Conservation (phyloP, 2,797 vertebrate genomes). For the Lepilemur ruficaudatus region DNA sequence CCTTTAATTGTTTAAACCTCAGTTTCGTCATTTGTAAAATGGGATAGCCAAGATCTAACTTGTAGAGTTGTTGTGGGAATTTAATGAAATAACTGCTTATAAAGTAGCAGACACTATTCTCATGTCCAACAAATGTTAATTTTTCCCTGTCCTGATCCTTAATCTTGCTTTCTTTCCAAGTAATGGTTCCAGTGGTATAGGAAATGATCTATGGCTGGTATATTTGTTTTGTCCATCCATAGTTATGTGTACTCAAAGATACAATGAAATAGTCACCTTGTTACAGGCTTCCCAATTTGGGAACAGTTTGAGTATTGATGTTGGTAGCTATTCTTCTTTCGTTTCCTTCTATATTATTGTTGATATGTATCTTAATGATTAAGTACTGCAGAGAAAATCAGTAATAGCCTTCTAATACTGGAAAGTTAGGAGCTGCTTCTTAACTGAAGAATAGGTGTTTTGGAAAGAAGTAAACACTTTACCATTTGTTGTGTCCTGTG, state of each 20-base stretch:
- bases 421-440: not conserved
- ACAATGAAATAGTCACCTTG: not conserved
- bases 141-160: not conserved
- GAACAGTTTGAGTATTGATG: not conserved
- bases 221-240: not conserved
- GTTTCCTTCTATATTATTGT: not conserved
- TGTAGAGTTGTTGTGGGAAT: not conserved
- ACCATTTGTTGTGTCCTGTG: not conserved
- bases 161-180: slow-evolving; percentile 25
- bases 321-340: not conserved
- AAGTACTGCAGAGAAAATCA: not conserved
- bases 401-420: not conserved
- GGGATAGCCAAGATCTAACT: not conserved
- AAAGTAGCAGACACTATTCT: not conserved
- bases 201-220: not conserved
- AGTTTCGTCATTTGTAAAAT: slow-evolving; percentile 28
- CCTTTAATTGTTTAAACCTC: slow-evolving; percentile 36
- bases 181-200: not conserved
- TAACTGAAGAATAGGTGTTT: not conserved
- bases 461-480: not conserved
- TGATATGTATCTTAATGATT: slow-evolving; percentile 5
- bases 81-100: slow-evolving; percentile 5
- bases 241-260: not conserved
- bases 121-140: not conserved
- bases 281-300: not conserved